These are phyloP conservation scores for Arctopsyche grandis DNA, from an alignment of 1,140 invertebrate genomes.

Conservation along the genomic window DNA sequence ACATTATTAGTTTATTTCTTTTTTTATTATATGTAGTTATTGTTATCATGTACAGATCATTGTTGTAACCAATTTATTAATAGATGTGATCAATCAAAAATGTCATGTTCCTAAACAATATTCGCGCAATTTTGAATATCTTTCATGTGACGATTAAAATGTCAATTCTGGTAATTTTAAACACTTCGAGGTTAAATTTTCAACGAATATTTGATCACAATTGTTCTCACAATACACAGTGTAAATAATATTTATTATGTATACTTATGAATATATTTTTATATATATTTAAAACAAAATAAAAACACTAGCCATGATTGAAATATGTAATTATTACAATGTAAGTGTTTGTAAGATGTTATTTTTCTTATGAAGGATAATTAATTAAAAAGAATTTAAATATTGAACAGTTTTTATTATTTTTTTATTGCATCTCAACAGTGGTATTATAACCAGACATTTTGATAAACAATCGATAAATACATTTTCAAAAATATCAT, in stretches of 20 bases:
- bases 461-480: too few relatives aligned
- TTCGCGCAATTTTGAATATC: too few relatives aligned
- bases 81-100: not conserved
- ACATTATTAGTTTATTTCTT: not conserved
- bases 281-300: slow-evolving; percentile 1
- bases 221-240: not conserved
- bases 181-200: too few relatives aligned
- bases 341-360: slow-evolving; percentile 19
- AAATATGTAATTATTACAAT: not conserved
- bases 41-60: not conserved
- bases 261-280: slow-evolving; percentile 36
- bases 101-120: too few relatives aligned
- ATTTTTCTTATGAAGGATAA: slow-evolving; percentile 34
- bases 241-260: slow-evolving; percentile 31
- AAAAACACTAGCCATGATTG: not conserved
- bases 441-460: too few relatives aligned
- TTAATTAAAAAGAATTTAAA: slow-evolving; percentile 5
- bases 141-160: too few relatives aligned
- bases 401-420: not conserved
- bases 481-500: too few relatives aligned
- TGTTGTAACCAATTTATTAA: not conserved
- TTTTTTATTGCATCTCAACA: not conserved
- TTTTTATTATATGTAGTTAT: not conserved
- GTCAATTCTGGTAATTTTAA: too few relatives aligned
- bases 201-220: too few relatives aligned